A percentile compares a stretch with the other conserved stretches of the same genome.
Conservation (phyloP, 2,113 vertebrate genomes). For the Oryzias javanicus region DNA sequence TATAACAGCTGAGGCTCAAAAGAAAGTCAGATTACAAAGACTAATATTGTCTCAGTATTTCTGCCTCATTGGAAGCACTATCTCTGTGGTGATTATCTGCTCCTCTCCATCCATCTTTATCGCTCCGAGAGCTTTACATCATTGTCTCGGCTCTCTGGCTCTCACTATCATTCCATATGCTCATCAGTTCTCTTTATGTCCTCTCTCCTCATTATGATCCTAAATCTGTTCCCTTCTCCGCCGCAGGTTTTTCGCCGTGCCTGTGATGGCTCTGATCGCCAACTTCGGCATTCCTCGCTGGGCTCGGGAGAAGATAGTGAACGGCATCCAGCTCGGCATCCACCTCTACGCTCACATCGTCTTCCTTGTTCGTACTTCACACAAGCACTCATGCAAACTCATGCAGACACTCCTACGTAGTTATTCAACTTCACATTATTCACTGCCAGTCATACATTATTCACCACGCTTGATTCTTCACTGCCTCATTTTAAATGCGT, state of each 20-base stretch:
- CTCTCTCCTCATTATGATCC: slow-evolving; percentile 9
- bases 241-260: slow-evolving; percentile 89
- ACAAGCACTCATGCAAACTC: slow-evolving; percentile 3
- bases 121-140: slow-evolving; percentile 36
- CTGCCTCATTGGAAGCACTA: slow-evolving; percentile 33
- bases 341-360: slow-evolving; percentile 91
- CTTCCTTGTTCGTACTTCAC: slow-evolving; percentile 74
- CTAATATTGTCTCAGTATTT: slow-evolving; percentile 49
- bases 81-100: slow-evolving; percentile 50
- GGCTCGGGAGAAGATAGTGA: slow-evolving; percentile 94
- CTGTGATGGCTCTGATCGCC: slow-evolving; percentile 89
- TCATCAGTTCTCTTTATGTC: slow-evolving; percentile 10
- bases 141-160: slow-evolving; percentile 10
- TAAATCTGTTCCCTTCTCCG: slow-evolving; percentile 22
- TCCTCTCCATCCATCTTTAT: slow-evolving; percentile 31
- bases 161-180: slow-evolving; percentile 11
- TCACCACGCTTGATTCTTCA: slow-evolving; percentile 41
- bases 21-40: slow-evolving; percentile 52
- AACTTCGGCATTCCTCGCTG: slow-evolving; percentile 93
- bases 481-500: slow-evolving; percentile 44
- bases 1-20: slow-evolving; percentile 28
- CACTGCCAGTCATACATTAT: slow-evolving; percentile 51
- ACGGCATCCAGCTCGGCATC: slow-evolving; percentile 90
- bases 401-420: not conserved
- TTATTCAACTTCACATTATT: slow-evolving; percentile 19